Conservation (phyloP, 2,797 vertebrate genomes). For the Melanotaenia boesemani region DNA sequence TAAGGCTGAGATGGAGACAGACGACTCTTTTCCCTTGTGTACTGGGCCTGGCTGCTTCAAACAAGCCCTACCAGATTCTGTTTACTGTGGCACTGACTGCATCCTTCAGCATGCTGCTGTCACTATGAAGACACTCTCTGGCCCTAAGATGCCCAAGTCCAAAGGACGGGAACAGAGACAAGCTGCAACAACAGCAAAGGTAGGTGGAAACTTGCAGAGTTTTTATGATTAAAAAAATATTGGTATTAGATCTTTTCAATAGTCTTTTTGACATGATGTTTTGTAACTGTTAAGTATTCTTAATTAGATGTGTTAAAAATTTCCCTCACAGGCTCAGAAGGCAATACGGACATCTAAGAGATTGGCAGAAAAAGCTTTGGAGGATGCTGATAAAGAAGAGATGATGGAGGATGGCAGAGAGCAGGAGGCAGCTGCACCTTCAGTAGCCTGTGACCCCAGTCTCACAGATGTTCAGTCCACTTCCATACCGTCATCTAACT, state of each 20-base stretch:
- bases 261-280: background rate
- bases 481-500: constrained; percentile 88
- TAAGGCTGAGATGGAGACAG: constrained; percentile 63
- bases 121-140: constrained; percentile 90
- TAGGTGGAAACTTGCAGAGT: constrained; percentile 57
- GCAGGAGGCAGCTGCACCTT: constrained; percentile 80
- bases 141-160: constrained; percentile 85
- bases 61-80: constrained; percentile 90
- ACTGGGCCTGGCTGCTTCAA: constrained; percentile 91
- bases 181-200: constrained; percentile 78
- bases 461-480: constrained; percentile 91
- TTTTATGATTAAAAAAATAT: too few relatives aligned
- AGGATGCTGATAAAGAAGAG: constrained; percentile 71
- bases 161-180: constrained; percentile 82
- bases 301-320: constrained; percentile 27
- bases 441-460: constrained; percentile 90
- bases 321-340: constrained; percentile 84
- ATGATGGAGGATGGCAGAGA: constrained; percentile 65
- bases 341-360: constrained; percentile 82
- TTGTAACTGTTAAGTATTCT: background rate
- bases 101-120: constrained; percentile 94
- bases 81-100: constrained; percentile 95
- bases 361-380: constrained; percentile 73
- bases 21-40: constrained; percentile 84
- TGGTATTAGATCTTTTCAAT: background rate